A percentile compares a stretch with the other conserved stretches of the same genome.
phyloP scores from a whole-genome alignment of 1,140 invertebrate species.

The Planococcus citri region DNA sequence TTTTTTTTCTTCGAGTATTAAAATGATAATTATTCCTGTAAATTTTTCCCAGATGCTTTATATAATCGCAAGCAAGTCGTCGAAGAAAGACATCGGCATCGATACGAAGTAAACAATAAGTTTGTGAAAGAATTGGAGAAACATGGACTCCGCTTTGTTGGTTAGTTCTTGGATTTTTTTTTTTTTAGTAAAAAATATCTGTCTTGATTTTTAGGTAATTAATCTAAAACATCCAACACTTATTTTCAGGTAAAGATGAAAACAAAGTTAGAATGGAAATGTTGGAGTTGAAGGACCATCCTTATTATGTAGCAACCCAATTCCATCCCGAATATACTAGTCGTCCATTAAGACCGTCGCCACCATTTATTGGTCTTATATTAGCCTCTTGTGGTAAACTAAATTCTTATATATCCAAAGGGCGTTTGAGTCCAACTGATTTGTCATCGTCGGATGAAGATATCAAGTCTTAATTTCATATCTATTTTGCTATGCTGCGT shows the following conservation, averaged over 20 bases:
- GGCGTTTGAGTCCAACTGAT: conserved; percentile 38
- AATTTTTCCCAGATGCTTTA: conserved; percentile 51
- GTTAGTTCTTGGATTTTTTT: conserved; percentile 34
- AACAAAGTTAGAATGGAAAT: conserved; percentile 74
- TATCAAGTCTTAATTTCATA: too few relatives aligned
- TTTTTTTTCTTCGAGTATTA: conserved; percentile 21
- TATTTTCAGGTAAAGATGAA: conserved; percentile 44
- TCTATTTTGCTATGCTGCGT: too few relatives aligned
- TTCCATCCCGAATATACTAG: conserved; percentile 97
- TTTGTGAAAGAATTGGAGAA: conserved; percentile 67
- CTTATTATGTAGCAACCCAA: conserved; percentile 90
- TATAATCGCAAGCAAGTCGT: conserved; percentile 72
- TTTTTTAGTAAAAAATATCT: neutral
- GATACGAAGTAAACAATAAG: conserved; percentile 88
- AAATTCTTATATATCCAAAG: conserved; percentile 50
- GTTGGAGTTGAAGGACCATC: conserved; percentile 54
- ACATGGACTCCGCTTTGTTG: conserved; percentile 83
- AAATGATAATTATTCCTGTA: too few relatives aligned
- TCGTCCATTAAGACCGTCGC: conserved; percentile 81
- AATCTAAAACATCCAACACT: neutral
- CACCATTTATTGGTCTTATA: conserved; percentile 89
- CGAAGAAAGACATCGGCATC: conserved; percentile 93
- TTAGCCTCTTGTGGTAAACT: conserved; percentile 70
- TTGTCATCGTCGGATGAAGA: neutral
- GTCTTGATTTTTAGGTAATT: neutral